Base-by-base conservation (phyloP, 2,797 vertebrate species). In the Sebastes baramenuke region DNA sequence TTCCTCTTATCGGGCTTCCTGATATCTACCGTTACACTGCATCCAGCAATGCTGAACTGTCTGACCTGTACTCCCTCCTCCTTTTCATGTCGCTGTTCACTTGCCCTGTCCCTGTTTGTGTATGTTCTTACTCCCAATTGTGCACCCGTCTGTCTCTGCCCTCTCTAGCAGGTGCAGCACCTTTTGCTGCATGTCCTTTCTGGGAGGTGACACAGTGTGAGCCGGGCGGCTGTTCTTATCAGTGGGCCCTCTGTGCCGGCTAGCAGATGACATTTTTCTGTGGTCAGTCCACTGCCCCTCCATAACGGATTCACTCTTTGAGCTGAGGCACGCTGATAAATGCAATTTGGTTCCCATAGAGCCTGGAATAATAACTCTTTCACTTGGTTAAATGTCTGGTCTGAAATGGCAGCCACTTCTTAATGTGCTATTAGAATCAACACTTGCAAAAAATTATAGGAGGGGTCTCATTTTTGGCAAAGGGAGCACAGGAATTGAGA, bases 311-410 rank as follows among this genome's bases (percentile, higher is more conserved):
- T 79, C 77, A 71, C 72, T 72, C 27, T 78, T 55, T 22, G 58
- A 79, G 71, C 56, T 25, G 56, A 73, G 29, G 69, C 75, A 87
- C 80, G 62, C 78, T 81, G 87, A 89, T 91, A 74, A 91, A 88
- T 75, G 58, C 80, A 74, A 77, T 90, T 87, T 87, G 75, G 88
- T 89, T 85, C 80, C 61, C 66, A 72, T 75, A 72, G 67, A 89
- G 61, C 42, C 55, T 68, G 65, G 82, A 82, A 88, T 86, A 88
- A 86, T 82, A 75, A 62, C 71, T 61, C 68, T 79, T 62, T 83
- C n/a, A 80, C 80, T 86, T 85, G 82, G 79, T 85, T 87, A 88
- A 90, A 89, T 79, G 74, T 77, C 73, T 84, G 76, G 42, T 81
- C 61, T 89, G 83, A 88, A 91, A 90, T 88, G 67, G 84, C 62